A percentile compares a stretch with the other conserved stretches of the same genome.
phyloP scores from a whole-genome alignment of 2,113 vertebrate genomes.

The Syngnathus floridae region DNA sequence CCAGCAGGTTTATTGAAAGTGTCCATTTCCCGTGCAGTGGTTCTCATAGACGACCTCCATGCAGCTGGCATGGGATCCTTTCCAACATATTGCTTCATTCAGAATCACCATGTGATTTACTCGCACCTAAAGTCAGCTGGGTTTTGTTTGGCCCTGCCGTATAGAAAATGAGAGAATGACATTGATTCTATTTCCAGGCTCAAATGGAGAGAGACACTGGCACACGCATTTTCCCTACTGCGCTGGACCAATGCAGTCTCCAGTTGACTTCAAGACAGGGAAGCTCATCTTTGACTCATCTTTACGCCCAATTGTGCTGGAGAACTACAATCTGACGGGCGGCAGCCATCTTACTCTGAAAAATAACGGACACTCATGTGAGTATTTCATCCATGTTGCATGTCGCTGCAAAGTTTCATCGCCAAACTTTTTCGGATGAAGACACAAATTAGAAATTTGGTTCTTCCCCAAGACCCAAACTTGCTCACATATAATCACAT shows the following conservation, averaged over 20 bases:
- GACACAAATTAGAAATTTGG: neutral
- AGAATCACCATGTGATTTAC: neutral
- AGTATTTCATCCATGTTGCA: constrained; percentile 35
- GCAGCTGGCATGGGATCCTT: neutral
- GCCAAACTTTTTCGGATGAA: neutral
- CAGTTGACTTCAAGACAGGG: constrained; percentile 80
- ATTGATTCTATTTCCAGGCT: constrained; percentile 65
- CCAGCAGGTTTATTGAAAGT: neutral
- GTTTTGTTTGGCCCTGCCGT: neutral
- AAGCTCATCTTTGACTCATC: constrained; percentile 80
- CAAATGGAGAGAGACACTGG: constrained; percentile 81
- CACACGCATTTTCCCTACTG: constrained; percentile 79
- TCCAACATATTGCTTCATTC: neutral
- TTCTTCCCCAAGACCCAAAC: neutral
- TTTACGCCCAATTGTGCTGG: constrained; percentile 76
- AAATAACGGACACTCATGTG: constrained; percentile 91
- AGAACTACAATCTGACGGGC: constrained; percentile 77
- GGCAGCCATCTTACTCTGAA: constrained; percentile 76
- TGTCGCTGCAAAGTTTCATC: neutral
- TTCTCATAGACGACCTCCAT: neutral
- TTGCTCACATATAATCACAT: neutral
- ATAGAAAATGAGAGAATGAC: neutral
- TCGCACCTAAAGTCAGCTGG: neutral
- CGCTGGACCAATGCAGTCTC: constrained; percentile 84
- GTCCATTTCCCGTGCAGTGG: neutral